Base-by-base conservation (phyloP, 2,113 vertebrate genomes). In the Promerops cafer region DNA sequence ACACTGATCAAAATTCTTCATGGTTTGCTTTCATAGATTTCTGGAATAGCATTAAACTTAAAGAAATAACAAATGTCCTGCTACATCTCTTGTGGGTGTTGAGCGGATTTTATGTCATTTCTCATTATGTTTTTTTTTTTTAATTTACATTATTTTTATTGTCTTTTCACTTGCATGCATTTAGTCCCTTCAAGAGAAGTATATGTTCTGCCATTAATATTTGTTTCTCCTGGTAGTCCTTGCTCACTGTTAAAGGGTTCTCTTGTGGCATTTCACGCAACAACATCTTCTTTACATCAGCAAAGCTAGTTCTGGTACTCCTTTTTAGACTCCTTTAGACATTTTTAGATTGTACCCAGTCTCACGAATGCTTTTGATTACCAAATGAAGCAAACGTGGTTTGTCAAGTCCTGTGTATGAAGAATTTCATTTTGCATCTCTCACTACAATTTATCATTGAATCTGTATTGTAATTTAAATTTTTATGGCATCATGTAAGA, bases 61-160 rank as follows among this genome's bases (percentile, higher is more conserved):
- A 11, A 83, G 52, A 79, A 90, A 37, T 26, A 42, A 12, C 12
- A 45, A 16, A 31, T 33, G 6, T 57, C 19, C 10, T 2, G 0
- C 56, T 60, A 18, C 3, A 4, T 35, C 44, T 71, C 12, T 28
- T 64, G 4, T 33, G 27, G 1, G 2, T 24, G 57, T 59, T 24
- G 11, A 35, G 3, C 1, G 4, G 4, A 1, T 10, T 66, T 69
- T 52, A 45, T 59, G 13, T 26, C 33, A 4, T 49, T 47, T 26
- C 6, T 37, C 7, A 0, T 9, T 47, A 16, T 59, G 9, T 0
- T 47, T 44, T 60, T 4, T 4, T 5, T 65, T 69, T 49, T 42
- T 33, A 30, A n/a, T 61, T 91, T 57, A 16, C 4, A 21, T 72
- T 68, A 2, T 20, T 86, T 66, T 45, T 37, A n/a, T 35, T 33